Percentiles rank a stretch among this genome's conserved stretches.
Conservation (phyloP, 1,140 invertebrate species). For the Drosophila fuyamai region DNA sequence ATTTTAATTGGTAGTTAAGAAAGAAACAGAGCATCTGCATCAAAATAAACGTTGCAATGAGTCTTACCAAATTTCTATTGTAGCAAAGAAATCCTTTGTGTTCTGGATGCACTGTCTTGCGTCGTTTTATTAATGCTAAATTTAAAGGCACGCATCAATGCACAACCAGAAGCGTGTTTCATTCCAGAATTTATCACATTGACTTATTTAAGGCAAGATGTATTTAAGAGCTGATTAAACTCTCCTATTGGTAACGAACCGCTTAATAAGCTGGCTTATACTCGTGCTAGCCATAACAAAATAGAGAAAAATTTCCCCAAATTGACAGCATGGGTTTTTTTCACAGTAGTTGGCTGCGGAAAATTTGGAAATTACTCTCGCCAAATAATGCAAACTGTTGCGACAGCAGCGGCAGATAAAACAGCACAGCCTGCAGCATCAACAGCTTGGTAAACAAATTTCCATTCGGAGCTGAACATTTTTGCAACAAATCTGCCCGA, state of each 20-base stretch:
- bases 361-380: constrained; percentile 21
- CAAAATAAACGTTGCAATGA: no score
- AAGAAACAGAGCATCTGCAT: no score
- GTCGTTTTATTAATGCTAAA: no score
- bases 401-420: constrained; percentile 27
- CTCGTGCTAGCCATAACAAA: background rate
- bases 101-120: no score
- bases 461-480: constrained; percentile 56
- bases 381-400: constrained; percentile 42
- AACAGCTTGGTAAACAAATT: constrained; percentile 74
- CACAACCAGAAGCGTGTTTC: background rate
- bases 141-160: no score
- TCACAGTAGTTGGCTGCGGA: background rate
- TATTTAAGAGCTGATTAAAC: no score
- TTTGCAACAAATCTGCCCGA: constrained; percentile 37
- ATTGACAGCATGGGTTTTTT: background rate
- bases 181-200: background rate
- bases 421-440: constrained; percentile 35
- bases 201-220: no score
- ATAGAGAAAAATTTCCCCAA: background rate
- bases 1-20: no score
- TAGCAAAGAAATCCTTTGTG: no score
- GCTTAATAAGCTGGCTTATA: background rate
- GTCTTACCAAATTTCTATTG: no score
- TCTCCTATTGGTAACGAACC: no score